A percentile compares a stretch with the other conserved stretches of the same genome.
phyloP scores from a whole-genome alignment of 2,888 invertebrate species.

The Sepiola atlantica region DNA sequence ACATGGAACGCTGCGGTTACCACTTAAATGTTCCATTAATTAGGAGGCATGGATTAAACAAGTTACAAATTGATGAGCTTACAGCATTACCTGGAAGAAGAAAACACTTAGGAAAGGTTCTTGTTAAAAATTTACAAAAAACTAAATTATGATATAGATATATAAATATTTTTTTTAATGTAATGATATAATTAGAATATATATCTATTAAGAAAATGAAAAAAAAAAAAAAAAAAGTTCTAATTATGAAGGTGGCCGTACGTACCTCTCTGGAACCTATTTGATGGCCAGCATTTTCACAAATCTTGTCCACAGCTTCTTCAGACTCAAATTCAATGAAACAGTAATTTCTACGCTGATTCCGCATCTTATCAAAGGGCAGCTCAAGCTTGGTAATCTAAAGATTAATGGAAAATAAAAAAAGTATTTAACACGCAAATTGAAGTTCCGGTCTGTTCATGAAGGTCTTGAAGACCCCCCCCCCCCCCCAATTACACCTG shows the following conservation, averaged over 20 bases:
- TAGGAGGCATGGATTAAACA: slow-evolving; percentile 45
- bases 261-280: slow-evolving; percentile 91
- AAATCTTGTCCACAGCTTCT: slow-evolving; percentile 88
- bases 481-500: too few species aligned
- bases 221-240: neutral
- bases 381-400: slow-evolving; percentile 96
- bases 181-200: neutral
- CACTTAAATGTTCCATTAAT: slow-evolving; percentile 47
- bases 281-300: slow-evolving; percentile 60
- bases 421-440: neutral
- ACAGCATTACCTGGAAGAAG: slow-evolving; percentile 47
- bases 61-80: slow-evolving; percentile 47
- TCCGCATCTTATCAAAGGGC: slow-evolving; percentile 97
- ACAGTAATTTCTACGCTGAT: slow-evolving; percentile 96
- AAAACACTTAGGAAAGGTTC: slow-evolving; percentile 40
- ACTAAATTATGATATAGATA: neutral
- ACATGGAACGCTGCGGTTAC: slow-evolving; percentile 45
- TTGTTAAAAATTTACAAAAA: neutral
- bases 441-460: too few species aligned
- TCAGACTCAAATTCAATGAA: slow-evolving; percentile 98
- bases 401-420: slow-evolving; percentile 51
- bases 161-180: neutral
- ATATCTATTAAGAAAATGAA: neutral
- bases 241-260: neutral
- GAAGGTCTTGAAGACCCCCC: too few species aligned